Evolutionary conservation across 2,113 vertebrate species (phyloP), one percentile per base, ranked within the genome.

Genomic region (Telmatochromis sp.): DNA sequence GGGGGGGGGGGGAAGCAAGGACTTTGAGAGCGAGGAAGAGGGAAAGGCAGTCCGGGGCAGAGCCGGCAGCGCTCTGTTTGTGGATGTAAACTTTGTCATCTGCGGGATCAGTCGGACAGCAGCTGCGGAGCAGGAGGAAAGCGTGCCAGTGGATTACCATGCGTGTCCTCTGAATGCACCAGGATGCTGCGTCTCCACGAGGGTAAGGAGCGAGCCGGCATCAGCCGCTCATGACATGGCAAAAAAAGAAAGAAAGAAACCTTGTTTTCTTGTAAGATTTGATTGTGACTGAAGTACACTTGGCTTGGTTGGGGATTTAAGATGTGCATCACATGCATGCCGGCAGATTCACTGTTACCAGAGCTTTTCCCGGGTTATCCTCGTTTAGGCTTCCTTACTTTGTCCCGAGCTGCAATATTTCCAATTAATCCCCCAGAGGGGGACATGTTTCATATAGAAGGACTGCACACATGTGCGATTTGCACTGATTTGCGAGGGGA

Each of bases 61-160:
- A 82, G 84, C 85, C 75, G 47, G 86, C 83, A 80, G 58, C 79
- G 91, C 89, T 88, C 86, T 93, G 13, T 87, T 94, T 94, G 95
- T 96, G 93, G 94, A 96, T 96, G 97, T 96, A 96, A 97, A 97
- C 95, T 97, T 97, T 95, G 94, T 94, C 95, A 89, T 94, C 93
- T 92, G 92, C 45, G 12, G 88, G 92, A 92, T 93, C 90, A 75
- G 75, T 2, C 6, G 85, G 81, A 88, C 19, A 86, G 90, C 92
- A 85, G 92, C 89, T 89, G 91, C 86, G 73, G 94, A 90, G 90
- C 81, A 86, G 87, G 89, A 90, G 85, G 87, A 73, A 57, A 85
- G 85, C 17, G 89, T 70, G 87, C 85, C 17, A 90, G 65, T 89
- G 95, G 96, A 92, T 90, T 91, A 91, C 86, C 87, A 93, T 94